Percentiles rank a stretch among this genome's conserved stretches.
These are phyloP conservation scores for Mixornis gularis DNA, from an alignment of 2,113 vertebrate genomes.

Conservation along the genomic window DNA sequence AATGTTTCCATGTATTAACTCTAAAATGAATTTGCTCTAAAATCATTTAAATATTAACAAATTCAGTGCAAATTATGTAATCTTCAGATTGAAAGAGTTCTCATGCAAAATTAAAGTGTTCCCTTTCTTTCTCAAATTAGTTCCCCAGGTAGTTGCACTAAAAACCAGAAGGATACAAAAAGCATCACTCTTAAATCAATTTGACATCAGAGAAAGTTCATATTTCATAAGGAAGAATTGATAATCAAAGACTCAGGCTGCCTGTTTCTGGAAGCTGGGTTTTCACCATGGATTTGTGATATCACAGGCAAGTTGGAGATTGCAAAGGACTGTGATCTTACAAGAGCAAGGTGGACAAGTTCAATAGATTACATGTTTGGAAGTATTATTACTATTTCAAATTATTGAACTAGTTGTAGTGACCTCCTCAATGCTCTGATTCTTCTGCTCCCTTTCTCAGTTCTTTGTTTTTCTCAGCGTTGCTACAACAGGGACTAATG, in stretches of 20 bases:
- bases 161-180: not conserved
- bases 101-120: slow-evolving; percentile 10
- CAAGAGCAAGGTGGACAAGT: not conserved
- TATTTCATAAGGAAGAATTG: not conserved
- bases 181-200: not conserved
- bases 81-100: not conserved
- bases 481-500: not conserved
- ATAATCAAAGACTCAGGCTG: not conserved
- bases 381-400: not conserved
- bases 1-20: not conserved
- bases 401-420: not conserved
- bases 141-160: not conserved
- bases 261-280: not conserved
- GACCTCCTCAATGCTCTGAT: not conserved
- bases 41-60: not conserved
- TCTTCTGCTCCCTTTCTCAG: not conserved
- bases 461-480: not conserved
- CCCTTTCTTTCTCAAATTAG: not conserved
- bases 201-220: not conserved
- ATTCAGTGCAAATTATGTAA: not conserved
- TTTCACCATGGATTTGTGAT: not conserved
- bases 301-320: not conserved
- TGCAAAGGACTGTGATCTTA: not conserved
- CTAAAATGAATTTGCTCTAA: not conserved
- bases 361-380: not conserved